Evolutionary conservation across 2,888 invertebrate species (phyloP).

Genomic region (Frankliniella fusca): DNA sequence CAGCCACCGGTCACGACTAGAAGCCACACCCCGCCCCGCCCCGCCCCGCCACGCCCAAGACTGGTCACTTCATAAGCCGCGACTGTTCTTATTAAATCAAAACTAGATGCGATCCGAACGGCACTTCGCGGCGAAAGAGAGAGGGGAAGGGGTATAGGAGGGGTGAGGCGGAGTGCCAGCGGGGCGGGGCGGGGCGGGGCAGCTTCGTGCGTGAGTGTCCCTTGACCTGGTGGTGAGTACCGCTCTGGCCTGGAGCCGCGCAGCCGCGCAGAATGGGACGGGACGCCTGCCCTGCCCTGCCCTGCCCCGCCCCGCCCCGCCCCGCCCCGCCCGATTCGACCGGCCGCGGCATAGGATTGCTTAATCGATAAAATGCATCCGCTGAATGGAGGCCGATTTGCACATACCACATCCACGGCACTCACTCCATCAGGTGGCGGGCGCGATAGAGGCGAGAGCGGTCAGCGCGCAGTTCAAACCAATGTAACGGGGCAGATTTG

Average conservation of each 20-base stretch:
- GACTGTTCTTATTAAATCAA: constrained; percentile 25
- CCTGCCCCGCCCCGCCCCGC: not conserved
- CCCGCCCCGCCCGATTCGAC: not conserved
- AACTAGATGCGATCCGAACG: not conserved
- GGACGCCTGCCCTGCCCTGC: not conserved
- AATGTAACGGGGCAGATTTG: too few species aligned
- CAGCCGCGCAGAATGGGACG: not conserved
- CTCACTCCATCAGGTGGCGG: too few species aligned
- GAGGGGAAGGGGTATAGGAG: not conserved
- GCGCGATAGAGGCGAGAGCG: too few species aligned
- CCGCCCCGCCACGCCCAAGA: not conserved
- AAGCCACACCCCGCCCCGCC: too few species aligned
- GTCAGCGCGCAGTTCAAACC: too few species aligned
- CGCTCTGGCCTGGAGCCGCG: not conserved
- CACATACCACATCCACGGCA: too few species aligned
- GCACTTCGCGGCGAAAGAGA: too few species aligned
- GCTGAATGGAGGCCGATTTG: too few species aligned
- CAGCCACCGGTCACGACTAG: too few species aligned
- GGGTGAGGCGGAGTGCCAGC: not conserved
- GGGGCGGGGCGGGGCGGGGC: not conserved
- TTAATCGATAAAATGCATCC: too few species aligned
- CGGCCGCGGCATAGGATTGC: too few species aligned
- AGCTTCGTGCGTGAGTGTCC: not conserved
- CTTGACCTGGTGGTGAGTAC: not conserved
- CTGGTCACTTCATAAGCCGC: constrained; percentile 15